phyloP scores from a whole-genome alignment of 2,113 vertebrate species.

The Ammospiza caudacuta region DNA sequence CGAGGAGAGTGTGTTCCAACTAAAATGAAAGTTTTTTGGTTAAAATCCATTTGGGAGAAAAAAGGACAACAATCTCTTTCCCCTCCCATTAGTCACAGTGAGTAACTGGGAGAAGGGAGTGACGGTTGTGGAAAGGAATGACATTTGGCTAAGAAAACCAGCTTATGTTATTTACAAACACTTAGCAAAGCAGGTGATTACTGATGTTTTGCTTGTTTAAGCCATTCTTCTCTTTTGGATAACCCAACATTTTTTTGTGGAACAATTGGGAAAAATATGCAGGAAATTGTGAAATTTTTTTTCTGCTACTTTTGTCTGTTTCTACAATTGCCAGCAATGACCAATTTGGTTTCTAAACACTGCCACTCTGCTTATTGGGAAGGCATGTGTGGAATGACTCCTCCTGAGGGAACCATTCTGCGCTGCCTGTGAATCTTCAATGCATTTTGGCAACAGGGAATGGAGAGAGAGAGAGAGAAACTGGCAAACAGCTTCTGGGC shows the following conservation, averaged over 20 bases:
- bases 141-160: constrained; percentile 10
- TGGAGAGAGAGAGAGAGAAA: neutral
- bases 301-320: constrained; percentile 35
- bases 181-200: constrained; percentile 50
- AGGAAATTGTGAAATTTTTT: constrained; percentile 48
- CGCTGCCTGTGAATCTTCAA: neutral
- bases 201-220: constrained; percentile 54
- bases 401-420: neutral
- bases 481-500: neutral
- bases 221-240: constrained; percentile 43
- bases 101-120: constrained; percentile 43
- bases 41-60: neutral
- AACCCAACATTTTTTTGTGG: neutral
- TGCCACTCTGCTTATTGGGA: constrained; percentile 28
- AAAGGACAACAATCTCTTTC: neutral
- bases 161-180: constrained; percentile 47
- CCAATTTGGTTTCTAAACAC: constrained; percentile 33
- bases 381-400: constrained; percentile 41
- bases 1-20: neutral
- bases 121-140: constrained; percentile 50
- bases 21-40: neutral
- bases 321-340: neutral
- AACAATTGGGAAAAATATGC: constrained; percentile 31
- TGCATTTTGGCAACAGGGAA: neutral
- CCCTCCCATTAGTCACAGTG: constrained; percentile 40